Percentiles rank a stretch among this genome's conserved stretches.
These are phyloP conservation scores for Rhopilema esculentum DNA, from an alignment of 30 jellyfish, hydroid and myxozoan species.

Conservation along the genomic window DNA sequence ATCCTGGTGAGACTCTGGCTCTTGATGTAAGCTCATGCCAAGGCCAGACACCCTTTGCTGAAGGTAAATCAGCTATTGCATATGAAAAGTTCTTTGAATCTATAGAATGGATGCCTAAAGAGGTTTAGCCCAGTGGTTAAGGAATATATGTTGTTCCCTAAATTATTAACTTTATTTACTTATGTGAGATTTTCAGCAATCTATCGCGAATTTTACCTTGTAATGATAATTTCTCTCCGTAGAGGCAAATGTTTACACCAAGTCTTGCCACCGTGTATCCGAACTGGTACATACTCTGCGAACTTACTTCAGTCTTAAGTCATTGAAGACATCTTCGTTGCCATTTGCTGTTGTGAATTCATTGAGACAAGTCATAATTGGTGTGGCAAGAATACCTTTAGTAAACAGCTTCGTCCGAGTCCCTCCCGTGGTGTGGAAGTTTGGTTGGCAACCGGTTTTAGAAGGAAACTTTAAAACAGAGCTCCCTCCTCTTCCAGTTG, in stretches of 20 bases:
- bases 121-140: not conserved
- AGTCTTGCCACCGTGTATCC: slow-evolving; percentile 76
- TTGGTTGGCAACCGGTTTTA: slow-evolving; percentile 86
- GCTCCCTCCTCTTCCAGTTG: slow-evolving; percentile 96
- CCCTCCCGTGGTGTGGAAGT: slow-evolving; percentile 97
- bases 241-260: slow-evolving; percentile 60
- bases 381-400: slow-evolving; percentile 87
- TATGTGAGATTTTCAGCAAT: not conserved
- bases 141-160: not conserved
- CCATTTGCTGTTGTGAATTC: slow-evolving; percentile 64
- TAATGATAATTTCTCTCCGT: not conserved
- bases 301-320: slow-evolving; percentile 30
- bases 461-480: slow-evolving; percentile 88
- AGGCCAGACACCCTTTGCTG: slow-evolving; percentile 57
- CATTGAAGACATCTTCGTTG: slow-evolving; percentile 23
- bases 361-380: slow-evolving; percentile 74
- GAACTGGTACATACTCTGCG: slow-evolving; percentile 85
- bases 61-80: slow-evolving; percentile 6
- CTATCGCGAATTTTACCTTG: not conserved
- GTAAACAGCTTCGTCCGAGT: slow-evolving; percentile 88
- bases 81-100: no score
- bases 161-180: not conserved
- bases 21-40: slow-evolving; percentile 29
- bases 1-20: slow-evolving; percentile 52
- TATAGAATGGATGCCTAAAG: no score